A percentile compares a stretch with the other conserved stretches of the same genome.
Conservation (phyloP, 2,113 vertebrate genomes). For the Macrotus californicus region DNA sequence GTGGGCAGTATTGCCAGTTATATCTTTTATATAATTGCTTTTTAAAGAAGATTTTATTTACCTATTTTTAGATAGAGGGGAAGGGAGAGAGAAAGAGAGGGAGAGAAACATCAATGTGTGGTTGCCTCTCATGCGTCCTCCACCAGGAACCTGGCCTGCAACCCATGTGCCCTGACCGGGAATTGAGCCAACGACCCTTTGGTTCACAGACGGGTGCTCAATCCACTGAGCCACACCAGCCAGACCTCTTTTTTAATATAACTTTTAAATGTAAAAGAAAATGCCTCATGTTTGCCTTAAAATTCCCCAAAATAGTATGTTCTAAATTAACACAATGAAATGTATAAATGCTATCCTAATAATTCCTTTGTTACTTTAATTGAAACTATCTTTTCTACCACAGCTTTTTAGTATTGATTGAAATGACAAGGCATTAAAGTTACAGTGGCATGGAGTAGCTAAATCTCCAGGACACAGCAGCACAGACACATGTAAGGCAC, state of each 20-base stretch:
- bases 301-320: neutral
- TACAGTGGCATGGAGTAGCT: neutral
- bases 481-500: neutral
- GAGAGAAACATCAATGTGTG: too few relatives aligned
- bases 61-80: too few relatives aligned
- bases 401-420: neutral
- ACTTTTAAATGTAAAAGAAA: conserved; percentile 10
- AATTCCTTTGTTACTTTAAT: conserved; percentile 35
- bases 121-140: too few relatives aligned
- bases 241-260: too few relatives aligned
- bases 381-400: conserved; percentile 21
- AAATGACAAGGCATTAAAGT: neutral
- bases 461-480: neutral
- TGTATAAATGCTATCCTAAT: neutral
- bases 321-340: conserved; percentile 20
- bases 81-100: too few relatives aligned
- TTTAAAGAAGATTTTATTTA: too few relatives aligned
- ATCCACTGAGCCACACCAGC: too few relatives aligned
- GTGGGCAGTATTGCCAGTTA: neutral
- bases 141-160: too few relatives aligned
- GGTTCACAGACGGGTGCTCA: too few relatives aligned
- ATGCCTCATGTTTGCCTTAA: too few relatives aligned
- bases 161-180: too few relatives aligned
- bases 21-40: neutral
- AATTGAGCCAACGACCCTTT: too few relatives aligned